Evolutionary conservation across 2,797 vertebrate genomes (phyloP).

Genomic region (Carcharodon carcharias): DNA sequence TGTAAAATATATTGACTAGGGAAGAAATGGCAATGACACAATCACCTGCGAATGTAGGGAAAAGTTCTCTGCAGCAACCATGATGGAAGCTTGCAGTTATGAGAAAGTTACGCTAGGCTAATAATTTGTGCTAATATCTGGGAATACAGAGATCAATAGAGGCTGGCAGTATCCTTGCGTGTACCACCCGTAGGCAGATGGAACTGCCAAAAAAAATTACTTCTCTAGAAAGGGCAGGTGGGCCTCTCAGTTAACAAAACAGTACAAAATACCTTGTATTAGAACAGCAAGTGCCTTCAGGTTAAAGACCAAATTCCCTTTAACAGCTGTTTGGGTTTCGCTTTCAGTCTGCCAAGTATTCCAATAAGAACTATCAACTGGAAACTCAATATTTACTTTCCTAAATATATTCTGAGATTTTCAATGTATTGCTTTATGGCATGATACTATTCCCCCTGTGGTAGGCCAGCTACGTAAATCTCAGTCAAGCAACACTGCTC

Average conservation of each 20-base stretch:
- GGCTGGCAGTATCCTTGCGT: not conserved
- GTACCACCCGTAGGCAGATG: not conserved
- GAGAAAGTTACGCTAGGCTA: not conserved
- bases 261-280: constrained; percentile 31
- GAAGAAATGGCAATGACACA: not conserved
- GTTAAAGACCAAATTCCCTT: constrained; percentile 29
- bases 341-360: constrained; percentile 23
- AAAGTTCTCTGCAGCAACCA: not conserved
- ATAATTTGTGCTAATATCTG: constrained; percentile 8
- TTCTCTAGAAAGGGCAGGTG: constrained; percentile 1
- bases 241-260: constrained; percentile 33
- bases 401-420: not conserved
- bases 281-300: constrained; percentile 31
- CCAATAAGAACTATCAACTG: constrained; percentile 5
- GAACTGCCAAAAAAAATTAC: constrained; percentile 20
- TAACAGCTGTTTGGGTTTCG: constrained; percentile 27
- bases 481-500: not conserved
- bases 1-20: not conserved
- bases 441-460: not conserved
- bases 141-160: not conserved
- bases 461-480: not conserved
- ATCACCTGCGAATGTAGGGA: not conserved
- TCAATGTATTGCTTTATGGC: not conserved
- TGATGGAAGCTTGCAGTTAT: not conserved
- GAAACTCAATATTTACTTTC: constrained; percentile 32